A percentile compares a stretch with the other conserved stretches of the same genome.
These are phyloP conservation scores for Pelochelys cantorii DNA, from an alignment of 2,797 vertebrate species.

Conservation along the genomic window DNA sequence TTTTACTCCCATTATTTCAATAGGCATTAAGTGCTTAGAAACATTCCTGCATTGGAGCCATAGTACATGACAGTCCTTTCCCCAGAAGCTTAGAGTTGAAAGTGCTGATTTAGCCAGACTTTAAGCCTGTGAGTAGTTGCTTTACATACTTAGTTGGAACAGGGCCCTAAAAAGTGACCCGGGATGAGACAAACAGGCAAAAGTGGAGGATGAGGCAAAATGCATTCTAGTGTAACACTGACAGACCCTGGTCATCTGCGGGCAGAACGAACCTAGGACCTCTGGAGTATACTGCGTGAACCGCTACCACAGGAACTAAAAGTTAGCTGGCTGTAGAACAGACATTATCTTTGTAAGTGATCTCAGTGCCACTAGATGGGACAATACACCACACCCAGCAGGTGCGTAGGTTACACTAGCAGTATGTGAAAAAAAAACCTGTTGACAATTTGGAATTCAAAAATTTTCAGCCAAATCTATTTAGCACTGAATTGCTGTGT, in stretches of 20 bases:
- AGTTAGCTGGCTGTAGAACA: no score
- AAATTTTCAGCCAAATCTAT: not conserved
- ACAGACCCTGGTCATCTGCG: no score
- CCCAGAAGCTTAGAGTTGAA: not conserved
- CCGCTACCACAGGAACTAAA: no score
- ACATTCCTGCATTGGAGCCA: rapidly evolving
- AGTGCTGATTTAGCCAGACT: not conserved
- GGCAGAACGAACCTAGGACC: no score
- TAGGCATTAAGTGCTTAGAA: not conserved
- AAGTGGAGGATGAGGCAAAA: not conserved
- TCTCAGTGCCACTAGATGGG: no score
- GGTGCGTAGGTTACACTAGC: no score
- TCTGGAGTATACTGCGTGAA: no score
- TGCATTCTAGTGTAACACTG: no score
- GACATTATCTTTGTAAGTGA: no score
- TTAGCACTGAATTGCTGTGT: not conserved
- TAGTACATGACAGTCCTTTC: not conserved
- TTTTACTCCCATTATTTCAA: not conserved
- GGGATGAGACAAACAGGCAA: not conserved
- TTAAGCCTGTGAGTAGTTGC: not conserved
- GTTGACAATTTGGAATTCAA: slow-evolving; percentile 2
- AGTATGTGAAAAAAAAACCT: not conserved
- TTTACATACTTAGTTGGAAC: not conserved
- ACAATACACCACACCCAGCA: no score
- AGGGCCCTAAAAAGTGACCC: not conserved